Percentiles rank a stretch among this genome's conserved stretches.
These are phyloP conservation scores for Trypoxylon attenuatum DNA, from an alignment of 2,888 invertebrate species.

Conservation along the genomic window DNA sequence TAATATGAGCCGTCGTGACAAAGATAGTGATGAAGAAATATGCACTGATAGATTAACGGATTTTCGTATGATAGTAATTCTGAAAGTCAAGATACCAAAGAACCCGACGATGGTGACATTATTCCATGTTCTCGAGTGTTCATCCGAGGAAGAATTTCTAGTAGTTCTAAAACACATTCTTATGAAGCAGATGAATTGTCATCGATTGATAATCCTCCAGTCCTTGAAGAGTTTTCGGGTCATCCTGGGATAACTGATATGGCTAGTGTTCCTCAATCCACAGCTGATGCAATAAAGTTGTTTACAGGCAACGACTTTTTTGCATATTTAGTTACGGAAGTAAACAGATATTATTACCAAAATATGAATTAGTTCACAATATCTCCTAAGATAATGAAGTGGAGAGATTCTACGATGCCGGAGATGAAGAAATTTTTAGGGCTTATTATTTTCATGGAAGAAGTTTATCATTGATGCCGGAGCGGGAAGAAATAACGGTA, in stretches of 20 bases:
- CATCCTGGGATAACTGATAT: slow-evolving; percentile 20
- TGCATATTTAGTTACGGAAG: slow-evolving; percentile 14
- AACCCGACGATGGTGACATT: slow-evolving; percentile 22
- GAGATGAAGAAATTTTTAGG: slow-evolving; percentile 31
- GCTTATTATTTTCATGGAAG: slow-evolving; percentile 27
- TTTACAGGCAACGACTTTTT: slow-evolving; percentile 40
- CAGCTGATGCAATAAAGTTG: slow-evolving; percentile 26
- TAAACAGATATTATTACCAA: slow-evolving; percentile 28
- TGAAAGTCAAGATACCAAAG: slow-evolving; percentile 26
- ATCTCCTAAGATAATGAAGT: slow-evolving; percentile 10
- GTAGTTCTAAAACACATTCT: slow-evolving; percentile 21
- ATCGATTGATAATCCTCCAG: slow-evolving; percentile 29
- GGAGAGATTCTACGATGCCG: slow-evolving; percentile 11
- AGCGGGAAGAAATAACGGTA: no score
- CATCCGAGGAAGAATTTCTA: slow-evolving; percentile 18
- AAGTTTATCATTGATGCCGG: no score
- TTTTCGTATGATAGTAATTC: slow-evolving; percentile 22
- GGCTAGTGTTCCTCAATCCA: slow-evolving; percentile 24
- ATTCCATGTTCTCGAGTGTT: slow-evolving; percentile 25
- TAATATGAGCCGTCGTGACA: slow-evolving; percentile 26
- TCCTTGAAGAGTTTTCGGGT: slow-evolving; percentile 29
- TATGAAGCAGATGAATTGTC: slow-evolving; percentile 29
- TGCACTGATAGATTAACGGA: slow-evolving; percentile 15
- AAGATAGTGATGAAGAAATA: slow-evolving; percentile 22
- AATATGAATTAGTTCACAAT: slow-evolving; percentile 17